Evolutionary conservation across 2,888 invertebrate species (phyloP), one percentile per base, ranked within the genome.

Genomic region (Iselma pallidipennis): DNA sequence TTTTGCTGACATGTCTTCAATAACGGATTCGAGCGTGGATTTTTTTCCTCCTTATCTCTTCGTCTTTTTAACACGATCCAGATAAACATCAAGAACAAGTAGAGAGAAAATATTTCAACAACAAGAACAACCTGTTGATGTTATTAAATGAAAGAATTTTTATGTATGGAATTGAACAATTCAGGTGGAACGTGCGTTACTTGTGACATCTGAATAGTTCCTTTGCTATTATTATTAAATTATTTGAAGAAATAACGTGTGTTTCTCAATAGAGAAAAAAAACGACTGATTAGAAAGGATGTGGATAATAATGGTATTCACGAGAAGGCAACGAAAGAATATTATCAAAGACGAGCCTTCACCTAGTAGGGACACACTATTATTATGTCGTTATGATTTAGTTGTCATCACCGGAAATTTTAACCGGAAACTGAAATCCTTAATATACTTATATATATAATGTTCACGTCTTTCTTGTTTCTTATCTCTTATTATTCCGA

Each of bases 371-470:
- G 21, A 10, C 19, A 21, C 51, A 61, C 49, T 64, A 63, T 57
- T 57, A 59, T 59, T 29, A 58, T 51, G 62, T 55, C 65, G 65
- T 56, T 59, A 65, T 66, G 64, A 65, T 66, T 66, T 65, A 65
- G 59, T 65, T 66, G 66, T 62, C 63, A 59, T 52, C 64, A 42
- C 52, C 57, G 58, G 70, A 68, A 70, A 70, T 60, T 45, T 51
- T 21, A 23, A 63, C 69, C 70, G 72, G 72, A 72, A 71, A 67
- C 69, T 62, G 49, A 55, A 64, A 66, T 70, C 64, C 64, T 66
- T 65, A 68, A 66, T 64, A 63, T 45, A 54, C 10, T 58, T 23
- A 59, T 70, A 63, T 62, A 63, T 52, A 72, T 71, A 60, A 49
- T 59, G 29, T 54, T 52, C 71, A 71, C 71, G 71, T 70, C 60